phyloP scores from a whole-genome alignment of 2,888 invertebrate genomes.

The Notocelia uddmanniana region DNA sequence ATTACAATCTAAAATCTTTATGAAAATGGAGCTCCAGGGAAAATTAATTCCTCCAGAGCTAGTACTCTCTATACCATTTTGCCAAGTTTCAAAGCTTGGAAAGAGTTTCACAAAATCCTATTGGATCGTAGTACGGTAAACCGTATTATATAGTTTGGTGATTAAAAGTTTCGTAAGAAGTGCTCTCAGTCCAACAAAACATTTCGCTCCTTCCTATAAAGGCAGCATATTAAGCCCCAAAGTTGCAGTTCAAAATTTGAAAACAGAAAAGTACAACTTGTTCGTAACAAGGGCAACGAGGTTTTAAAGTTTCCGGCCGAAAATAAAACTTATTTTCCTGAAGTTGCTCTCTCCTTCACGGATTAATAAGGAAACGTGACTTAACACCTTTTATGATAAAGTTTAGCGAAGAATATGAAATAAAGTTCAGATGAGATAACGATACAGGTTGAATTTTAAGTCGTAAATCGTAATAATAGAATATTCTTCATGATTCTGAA shows the following conservation, averaged over 20 bases:
- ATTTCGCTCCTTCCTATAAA: constrained; percentile 27
- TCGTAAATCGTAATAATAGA: too few relatives aligned
- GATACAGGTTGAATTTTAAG: too few relatives aligned
- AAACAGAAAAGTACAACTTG: constrained; percentile 42
- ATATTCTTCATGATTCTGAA: too few relatives aligned
- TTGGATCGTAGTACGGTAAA: neutral
- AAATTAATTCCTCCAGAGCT: neutral
- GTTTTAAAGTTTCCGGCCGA: constrained; percentile 37
- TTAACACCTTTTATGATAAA: constrained; percentile 40
- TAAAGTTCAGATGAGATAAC: neutral
- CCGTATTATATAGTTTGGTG: constrained; percentile 22
- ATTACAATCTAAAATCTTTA: too few relatives aligned
- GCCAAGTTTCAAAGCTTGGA: neutral
- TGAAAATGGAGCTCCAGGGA: neutral
- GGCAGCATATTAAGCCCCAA: constrained; percentile 27
- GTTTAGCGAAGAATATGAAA: constrained; percentile 6
- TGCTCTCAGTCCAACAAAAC: constrained; percentile 22
- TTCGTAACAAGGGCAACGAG: constrained; percentile 40
- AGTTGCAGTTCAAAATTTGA: constrained; percentile 36
- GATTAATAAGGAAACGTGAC: constrained; percentile 44
- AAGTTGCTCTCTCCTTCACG: constrained; percentile 22
- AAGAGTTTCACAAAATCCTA: constrained; percentile 1
- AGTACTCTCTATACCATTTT: constrained; percentile 4
- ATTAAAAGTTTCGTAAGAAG: constrained; percentile 23
- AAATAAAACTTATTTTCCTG: constrained; percentile 34